These are phyloP conservation scores for Alentia gelatinosa DNA, from an alignment of 2,888 invertebrate genomes.

Conservation along the genomic window DNA sequence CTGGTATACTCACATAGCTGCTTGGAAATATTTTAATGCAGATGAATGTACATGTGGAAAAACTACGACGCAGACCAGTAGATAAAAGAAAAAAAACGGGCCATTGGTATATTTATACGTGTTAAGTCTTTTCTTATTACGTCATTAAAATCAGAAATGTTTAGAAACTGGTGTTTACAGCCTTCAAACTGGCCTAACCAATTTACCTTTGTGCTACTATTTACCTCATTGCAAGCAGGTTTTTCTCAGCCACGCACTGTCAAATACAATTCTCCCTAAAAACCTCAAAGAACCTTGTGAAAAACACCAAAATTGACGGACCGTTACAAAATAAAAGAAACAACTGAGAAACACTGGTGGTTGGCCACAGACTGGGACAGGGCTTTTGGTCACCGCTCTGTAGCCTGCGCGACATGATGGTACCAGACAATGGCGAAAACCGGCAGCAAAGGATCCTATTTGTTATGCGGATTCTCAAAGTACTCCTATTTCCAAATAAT, in stretches of 20 bases:
- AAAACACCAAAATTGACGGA: background rate
- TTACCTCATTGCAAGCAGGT: background rate
- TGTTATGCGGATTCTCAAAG: background rate
- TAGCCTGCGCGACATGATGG: background rate
- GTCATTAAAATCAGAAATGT: too few species aligned
- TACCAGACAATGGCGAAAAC: background rate
- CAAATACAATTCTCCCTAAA: background rate
- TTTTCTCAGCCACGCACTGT: conserved; percentile 26
- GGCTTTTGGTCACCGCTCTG: too few species aligned
- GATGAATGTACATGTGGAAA: too few species aligned
- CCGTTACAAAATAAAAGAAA: background rate
- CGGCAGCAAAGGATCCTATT: background rate
- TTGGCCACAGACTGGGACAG: background rate
- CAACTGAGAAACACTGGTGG: background rate
- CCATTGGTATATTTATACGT: too few species aligned
- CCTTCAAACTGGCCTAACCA: background rate
- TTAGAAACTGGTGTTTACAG: background rate
- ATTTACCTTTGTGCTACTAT: background rate
- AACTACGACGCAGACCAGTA: too few species aligned
- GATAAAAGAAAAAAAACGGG: too few species aligned
- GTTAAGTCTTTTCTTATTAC: too few species aligned
- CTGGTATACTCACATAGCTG: too few species aligned
- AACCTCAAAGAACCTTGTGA: background rate
- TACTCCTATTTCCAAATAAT: background rate
- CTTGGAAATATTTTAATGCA: too few species aligned